A percentile compares a stretch with the other conserved stretches of the same genome.
Conservation (phyloP, 2,113 vertebrate species). For the Galbula dea region DNA sequence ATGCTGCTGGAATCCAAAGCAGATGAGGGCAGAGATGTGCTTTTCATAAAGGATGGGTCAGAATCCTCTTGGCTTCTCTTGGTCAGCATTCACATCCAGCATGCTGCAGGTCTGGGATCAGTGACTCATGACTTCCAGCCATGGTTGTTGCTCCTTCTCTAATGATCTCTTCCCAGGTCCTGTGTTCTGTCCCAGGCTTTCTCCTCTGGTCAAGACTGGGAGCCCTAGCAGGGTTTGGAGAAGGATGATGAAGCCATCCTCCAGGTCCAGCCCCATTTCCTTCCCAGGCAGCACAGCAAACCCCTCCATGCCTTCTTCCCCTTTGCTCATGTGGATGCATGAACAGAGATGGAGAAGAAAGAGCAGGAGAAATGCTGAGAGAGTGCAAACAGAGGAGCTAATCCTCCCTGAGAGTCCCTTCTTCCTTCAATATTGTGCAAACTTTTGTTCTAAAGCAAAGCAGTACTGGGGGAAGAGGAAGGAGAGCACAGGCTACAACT, state of each 20-base stretch:
- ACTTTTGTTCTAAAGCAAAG: neutral
- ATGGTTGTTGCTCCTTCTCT: rapidly evolving
- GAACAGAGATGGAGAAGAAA: neutral
- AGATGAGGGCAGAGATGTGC: neutral
- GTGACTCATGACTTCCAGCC: neutral
- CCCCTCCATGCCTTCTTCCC: neutral
- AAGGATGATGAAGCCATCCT: neutral
- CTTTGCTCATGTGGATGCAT: rapidly evolving
- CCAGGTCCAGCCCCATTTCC: neutral
- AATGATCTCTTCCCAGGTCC: neutral
- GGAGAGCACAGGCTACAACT: neutral
- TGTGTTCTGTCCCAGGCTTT: neutral
- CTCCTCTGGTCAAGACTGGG: neutral
- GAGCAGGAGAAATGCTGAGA: neutral
- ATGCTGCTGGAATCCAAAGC: neutral
- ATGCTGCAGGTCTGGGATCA: neutral
- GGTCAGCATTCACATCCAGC: neutral
- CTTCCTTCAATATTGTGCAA: neutral
- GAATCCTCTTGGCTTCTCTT: neutral
- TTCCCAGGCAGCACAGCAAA: neutral
- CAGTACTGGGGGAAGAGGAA: neutral
- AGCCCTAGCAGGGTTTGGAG: neutral
- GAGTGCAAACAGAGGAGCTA: neutral
- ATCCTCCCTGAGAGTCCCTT: neutral
- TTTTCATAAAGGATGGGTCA: neutral